A percentile compares a stretch with the other conserved stretches of the same genome.
Conservation (phyloP, 2,888 invertebrate genomes). For the Portevinia maculata region DNA sequence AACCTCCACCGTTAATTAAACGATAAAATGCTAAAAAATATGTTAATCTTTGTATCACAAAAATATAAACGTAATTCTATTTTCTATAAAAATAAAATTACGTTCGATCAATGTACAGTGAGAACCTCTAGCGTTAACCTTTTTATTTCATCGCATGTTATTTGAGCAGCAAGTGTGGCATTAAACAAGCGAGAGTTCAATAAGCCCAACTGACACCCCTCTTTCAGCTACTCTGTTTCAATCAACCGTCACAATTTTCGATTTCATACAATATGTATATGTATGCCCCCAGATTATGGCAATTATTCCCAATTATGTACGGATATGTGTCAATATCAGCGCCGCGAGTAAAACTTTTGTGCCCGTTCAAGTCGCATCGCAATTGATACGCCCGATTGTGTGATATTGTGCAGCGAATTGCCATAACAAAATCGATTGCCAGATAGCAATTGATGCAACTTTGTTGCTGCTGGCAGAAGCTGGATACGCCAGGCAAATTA, state of each 20-base stretch:
- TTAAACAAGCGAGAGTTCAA: conserved; percentile 45
- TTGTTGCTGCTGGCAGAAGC: conserved; percentile 4
- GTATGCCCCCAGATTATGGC: conserved; percentile 23
- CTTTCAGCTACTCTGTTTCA: conserved; percentile 31
- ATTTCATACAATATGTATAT: no score
- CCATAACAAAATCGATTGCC: conserved; percentile 52
- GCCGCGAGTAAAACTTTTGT: conserved; percentile 1
- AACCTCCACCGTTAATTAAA: conserved; percentile 32
- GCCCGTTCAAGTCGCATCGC: conserved; percentile 5
- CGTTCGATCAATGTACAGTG: conserved; percentile 22
- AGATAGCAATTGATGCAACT: conserved; percentile 12
- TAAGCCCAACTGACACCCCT: conserved; percentile 50
- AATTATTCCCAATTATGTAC: conserved; percentile 53
- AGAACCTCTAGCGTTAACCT: conserved; percentile 16
- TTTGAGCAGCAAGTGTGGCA: conserved; percentile 33
- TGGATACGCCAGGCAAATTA: neutral
- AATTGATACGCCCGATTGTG: conserved; percentile 60
- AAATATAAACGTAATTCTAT: conserved; percentile 28
- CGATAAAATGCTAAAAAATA: conserved; percentile 38
- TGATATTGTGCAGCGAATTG: conserved; percentile 26
- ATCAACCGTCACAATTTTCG: conserved; percentile 19
- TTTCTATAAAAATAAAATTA: conserved; percentile 15
- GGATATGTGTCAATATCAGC: neutral
- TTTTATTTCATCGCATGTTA: conserved; percentile 9
- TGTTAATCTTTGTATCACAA: conserved; percentile 6